Base-by-base conservation (phyloP, 35 echinoderm and acorn worm species). In the Amphiura filiformis region DNA sequence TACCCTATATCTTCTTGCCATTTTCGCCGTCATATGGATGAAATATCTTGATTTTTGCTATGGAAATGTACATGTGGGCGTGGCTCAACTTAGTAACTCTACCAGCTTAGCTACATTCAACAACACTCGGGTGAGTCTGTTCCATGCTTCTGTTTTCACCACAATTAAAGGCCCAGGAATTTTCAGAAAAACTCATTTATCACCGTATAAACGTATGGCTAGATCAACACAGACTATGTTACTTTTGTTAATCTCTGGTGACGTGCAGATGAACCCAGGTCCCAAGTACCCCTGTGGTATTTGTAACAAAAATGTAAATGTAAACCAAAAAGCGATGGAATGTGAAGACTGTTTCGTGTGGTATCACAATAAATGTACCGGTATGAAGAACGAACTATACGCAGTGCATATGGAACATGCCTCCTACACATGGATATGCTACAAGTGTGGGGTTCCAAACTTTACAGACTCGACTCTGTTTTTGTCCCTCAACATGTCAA, bases 301-400 rank as follows among this genome's bases (percentile, higher is more conserved):
- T 34, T 91, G 61, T 61, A 47, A 40, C 78, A 91, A 85, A 81
- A 84, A 84, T 52, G 82, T 91, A 31, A 91, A 82, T 4, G 56
- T 39, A 13, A 91, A 91, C 57, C 90, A 91, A 35, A 86, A 70
- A 80, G 77, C 83, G n/a, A 86, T 91, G 76, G 57, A 91, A 86
- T 86, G 84, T 57, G 77, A 76, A 47, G 47, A 38, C 20, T 89
- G 79, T 23, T 3, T 65, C 34, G 49, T 64, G 44, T 88, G 87
- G 76, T 88, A 49, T 41, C 87, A 88, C 56, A 88, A 38, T 39
- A 82, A 75, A 81, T 91, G 82, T 64, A 61, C 47, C 26, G 87
- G 77, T 31, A 89, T 61, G 78, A 82, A 65, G 57, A 78, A 89
- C 56, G 13, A 80, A 13, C 44, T 89, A 34, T 81, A 89, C 34